Evolutionary conservation across 1,140 invertebrate species (phyloP), one percentile per base, ranked within the genome.

Genomic region (Hylaeus anthracinus): DNA sequence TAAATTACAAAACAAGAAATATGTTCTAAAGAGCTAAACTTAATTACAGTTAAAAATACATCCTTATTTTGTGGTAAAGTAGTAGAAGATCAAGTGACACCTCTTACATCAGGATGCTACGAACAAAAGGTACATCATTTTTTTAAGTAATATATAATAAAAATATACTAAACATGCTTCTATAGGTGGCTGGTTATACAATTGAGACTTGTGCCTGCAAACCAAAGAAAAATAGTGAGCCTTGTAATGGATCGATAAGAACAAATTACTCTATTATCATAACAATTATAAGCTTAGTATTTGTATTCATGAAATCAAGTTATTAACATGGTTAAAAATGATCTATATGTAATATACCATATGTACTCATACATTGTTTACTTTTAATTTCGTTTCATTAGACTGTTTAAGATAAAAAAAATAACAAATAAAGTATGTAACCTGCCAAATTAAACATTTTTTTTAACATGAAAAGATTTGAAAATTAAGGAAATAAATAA

Each of bases 21-120:
- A n/a, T 6, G 5, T n/a, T 4, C 15, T 9, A 56, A 64, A 8
- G 58, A 43, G 8, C 48, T 15, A 41, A 74, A 72, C 67, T 15
- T 84, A 12, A 74, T 81, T 84, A 37, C 5, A 91, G 89, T 90
- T 56, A 15, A 84, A 6, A 89, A 89, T 37, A 74, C 61, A 6
- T 74, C 86, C 51, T 79, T 84, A 41, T 91, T 90, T 65, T 87
- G 83, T 81, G 91, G 90, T 6, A 90, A 88, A 86, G 81, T 87
- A 53, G 85, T 83, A 37, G 83, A 88, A 66, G 83, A 89, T 51
- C 69, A 78, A 1, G 3, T 26, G 43, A 43, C 14, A n/a, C 58
- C 86, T 26, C 12, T 91, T 48, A 75, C 66, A 56, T 56, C 77
- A 9, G 90, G 86, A 60, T 91, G 90, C 72, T 91, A 80, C 39